phyloP scores from a whole-genome alignment of 2,797 vertebrate genomes.

The Pteropus rufus region DNA sequence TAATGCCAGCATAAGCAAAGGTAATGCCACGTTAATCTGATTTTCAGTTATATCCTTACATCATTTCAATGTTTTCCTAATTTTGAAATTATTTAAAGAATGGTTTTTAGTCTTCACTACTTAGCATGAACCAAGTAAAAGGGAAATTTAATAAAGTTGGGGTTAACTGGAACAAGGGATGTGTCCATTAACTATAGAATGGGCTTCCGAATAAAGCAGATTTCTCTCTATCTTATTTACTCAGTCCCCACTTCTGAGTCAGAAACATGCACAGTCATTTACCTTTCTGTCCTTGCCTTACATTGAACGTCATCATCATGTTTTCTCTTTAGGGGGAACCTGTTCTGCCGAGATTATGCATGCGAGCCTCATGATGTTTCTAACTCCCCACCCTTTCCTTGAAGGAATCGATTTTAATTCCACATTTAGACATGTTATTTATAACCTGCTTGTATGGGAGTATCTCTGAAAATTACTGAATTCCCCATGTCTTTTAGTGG shows the following conservation, averaged over 20 bases:
- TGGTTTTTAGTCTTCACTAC: not conserved
- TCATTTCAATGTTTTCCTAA: not conserved
- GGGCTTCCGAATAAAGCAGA: not conserved
- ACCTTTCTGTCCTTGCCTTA: not conserved
- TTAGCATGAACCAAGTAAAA: not conserved
- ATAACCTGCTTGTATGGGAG: not conserved
- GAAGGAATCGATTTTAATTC: not conserved
- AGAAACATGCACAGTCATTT: not conserved
- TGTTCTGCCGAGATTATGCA: not conserved
- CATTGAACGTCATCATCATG: not conserved
- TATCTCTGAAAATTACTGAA: not conserved
- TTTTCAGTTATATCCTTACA: not conserved
- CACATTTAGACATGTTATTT: not conserved
- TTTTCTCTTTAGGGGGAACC: not conserved
- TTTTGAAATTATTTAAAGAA: not conserved
- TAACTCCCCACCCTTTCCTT: not conserved
- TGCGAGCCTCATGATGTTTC: not conserved
- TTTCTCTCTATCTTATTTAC: not conserved
- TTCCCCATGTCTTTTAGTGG: not conserved
- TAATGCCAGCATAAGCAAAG: conserved; percentile 70
- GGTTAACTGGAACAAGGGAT: not conserved
- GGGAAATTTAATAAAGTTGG: not conserved
- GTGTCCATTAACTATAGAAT: not conserved
- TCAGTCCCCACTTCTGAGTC: not conserved
- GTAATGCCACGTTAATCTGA: conserved; percentile 71